Conservation (phyloP, 2,888 invertebrate species). For the Agrochola circellaris region DNA sequence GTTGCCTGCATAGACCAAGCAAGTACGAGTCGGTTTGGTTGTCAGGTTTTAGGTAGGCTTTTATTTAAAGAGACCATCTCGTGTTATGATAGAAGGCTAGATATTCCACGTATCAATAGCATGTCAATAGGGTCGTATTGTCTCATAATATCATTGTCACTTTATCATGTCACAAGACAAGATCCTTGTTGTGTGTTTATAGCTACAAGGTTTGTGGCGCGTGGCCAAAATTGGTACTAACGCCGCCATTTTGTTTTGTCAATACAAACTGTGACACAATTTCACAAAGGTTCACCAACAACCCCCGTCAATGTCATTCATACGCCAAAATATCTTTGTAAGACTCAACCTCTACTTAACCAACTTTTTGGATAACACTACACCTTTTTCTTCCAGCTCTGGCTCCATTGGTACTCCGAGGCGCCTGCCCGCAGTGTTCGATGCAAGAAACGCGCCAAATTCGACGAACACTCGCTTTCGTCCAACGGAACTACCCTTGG, state of each 20-base stretch:
- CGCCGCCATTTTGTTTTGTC: too few species aligned
- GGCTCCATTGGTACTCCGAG: slow-evolving; percentile 94
- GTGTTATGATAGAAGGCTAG: background rate
- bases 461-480: slow-evolving; percentile 93
- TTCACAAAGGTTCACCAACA: too few species aligned
- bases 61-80: background rate
- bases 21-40: background rate
- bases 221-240: too few species aligned
- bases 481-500: slow-evolving; percentile 94
- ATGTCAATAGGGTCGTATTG: too few species aligned
- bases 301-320: too few species aligned
- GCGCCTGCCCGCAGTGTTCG: slow-evolving; percentile 93
- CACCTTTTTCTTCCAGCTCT: slow-evolving; percentile 90
- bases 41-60: background rate
- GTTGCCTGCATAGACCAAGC: background rate
- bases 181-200: too few species aligned
- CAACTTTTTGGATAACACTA: background rate
- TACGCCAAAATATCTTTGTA: too few species aligned
- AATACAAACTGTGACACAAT: too few species aligned
- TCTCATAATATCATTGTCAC: too few species aligned
- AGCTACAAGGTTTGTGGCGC: too few species aligned
- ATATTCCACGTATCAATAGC: too few species aligned
- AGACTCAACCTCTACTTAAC: background rate
- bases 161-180: background rate
- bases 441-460: slow-evolving; percentile 93